Conservation (phyloP, 2,113 vertebrate species). For the Trinectes maculatus region DNA sequence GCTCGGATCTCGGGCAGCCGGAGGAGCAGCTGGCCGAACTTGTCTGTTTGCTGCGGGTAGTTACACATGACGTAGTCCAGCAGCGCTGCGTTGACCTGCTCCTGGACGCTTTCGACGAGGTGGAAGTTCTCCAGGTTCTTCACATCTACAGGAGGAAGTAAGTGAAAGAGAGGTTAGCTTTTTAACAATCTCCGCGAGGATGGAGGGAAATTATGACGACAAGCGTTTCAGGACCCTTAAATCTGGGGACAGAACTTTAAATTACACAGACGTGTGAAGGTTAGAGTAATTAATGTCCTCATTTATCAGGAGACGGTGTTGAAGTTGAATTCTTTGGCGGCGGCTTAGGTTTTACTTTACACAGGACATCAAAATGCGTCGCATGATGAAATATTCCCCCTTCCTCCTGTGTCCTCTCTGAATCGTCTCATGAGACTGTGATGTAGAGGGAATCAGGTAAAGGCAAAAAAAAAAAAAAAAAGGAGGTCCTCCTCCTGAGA, state of each 20-base stretch:
- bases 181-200: neutral
- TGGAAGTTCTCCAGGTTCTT: constrained; percentile 99
- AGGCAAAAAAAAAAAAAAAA: constrained; percentile 44
- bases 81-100: constrained; percentile 95
- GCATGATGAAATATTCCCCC: constrained; percentile 42
- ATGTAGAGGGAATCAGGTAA: constrained; percentile 60
- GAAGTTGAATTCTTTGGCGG: constrained; percentile 11
- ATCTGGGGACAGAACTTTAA: neutral
- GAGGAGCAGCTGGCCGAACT: constrained; percentile 95
- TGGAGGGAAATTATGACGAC: neutral
- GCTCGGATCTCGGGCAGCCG: constrained; percentile 96
- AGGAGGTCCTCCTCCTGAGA: constrained; percentile 51
- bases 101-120: constrained; percentile 96
- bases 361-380: constrained; percentile 31
- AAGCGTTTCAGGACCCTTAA: neutral
- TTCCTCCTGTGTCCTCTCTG: constrained; percentile 4
- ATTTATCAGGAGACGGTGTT: constrained; percentile 15
- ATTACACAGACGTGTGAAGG: constrained; percentile 10
- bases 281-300: constrained; percentile 2
- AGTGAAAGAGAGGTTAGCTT: constrained; percentile 1
- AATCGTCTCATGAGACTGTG: constrained; percentile 61
- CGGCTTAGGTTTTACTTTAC: constrained; percentile 22
- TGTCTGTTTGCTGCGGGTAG: constrained; percentile 97
- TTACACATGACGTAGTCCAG: constrained; percentile 98
- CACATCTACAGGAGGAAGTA: constrained; percentile 84